Base-by-base conservation (phyloP, 2,113 vertebrate genomes). In the Anolis carolinensis region DNA sequence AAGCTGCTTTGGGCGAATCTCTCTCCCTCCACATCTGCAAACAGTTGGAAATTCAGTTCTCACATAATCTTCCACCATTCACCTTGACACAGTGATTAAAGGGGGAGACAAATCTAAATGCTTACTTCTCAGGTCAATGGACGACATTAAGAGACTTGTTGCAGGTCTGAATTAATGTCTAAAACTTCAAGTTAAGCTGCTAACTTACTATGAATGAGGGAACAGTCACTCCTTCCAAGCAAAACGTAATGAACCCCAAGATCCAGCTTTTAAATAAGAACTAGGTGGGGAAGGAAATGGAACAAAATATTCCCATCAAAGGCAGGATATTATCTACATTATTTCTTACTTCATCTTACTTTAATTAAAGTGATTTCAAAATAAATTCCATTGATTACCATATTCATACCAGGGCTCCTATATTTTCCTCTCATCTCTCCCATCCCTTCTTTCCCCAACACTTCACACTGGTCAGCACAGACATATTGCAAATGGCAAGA, bases 1-100 rank as follows among this genome's bases (percentile, higher is more conserved):
- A 79, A 10, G 39, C 9, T 89, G 59, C 48, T 76, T 83, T 86
- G 75, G 85, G 79, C 79, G 76, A 89, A 84, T 76, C 34, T 55
- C 72, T 39, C 2, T 79, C 72, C 81, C 85, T n/a, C 83, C 13
- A 34, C 13, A 77, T 50, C 67, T 85, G 44, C 39, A 67, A 87
- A 52, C 18, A 72, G 59, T 7, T 80, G 65, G 78, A 34, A 3
- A 18, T 62, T 81, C 50, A 0, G 0, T 21, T 86, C 75, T 72
- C 71, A 63, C 10, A 71, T 25, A 39, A 6, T 50, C 0, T 79
- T 77, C 18, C 10, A 44, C 65, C 70, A 71, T 76, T 77, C 44
- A 39, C 79, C 34, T 80, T 82, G 84, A 62, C 75, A 83, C 5
- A 44, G 55, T 34, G 11, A 86, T 39, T 32, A 90, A 70, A 4